Conservation (phyloP, 1,140 invertebrate species). For the Oreohelix idahoensis region DNA sequence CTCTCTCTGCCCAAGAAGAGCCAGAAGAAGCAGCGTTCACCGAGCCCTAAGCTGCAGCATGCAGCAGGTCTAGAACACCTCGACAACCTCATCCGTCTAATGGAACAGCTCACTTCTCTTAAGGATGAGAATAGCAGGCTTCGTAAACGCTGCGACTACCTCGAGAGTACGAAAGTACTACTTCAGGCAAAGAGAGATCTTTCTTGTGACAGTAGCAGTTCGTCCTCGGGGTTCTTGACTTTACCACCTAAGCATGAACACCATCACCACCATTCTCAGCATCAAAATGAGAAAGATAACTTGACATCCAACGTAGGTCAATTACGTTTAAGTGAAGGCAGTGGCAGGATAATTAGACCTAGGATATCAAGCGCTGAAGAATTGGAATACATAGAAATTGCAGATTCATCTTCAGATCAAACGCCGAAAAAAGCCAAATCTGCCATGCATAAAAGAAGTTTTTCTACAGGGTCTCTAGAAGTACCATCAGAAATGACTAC, state of each 20-base stretch:
- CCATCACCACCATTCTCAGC: conserved; percentile 33
- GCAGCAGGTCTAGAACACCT: conserved; percentile 81
- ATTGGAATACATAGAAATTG: conserved; percentile 55
- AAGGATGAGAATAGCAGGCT: conserved; percentile 81
- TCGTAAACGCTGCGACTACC: conserved; percentile 80
- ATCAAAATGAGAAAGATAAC: conserved; percentile 21
- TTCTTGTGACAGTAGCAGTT: conserved; percentile 50
- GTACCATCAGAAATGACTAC: conserved; percentile 47
- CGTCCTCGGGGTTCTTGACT: conserved; percentile 53
- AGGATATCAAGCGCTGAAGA: conserved; percentile 63
- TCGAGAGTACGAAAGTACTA: conserved; percentile 82
- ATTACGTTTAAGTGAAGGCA: neutral
- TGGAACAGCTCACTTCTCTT: conserved; percentile 83
- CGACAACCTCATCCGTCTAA: conserved; percentile 82
- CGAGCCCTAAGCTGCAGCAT: conserved; percentile 59
- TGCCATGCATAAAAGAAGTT: conserved; percentile 61
- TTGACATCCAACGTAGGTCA: conserved; percentile 1
- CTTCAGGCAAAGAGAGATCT: conserved; percentile 72
- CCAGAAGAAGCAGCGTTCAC: conserved; percentile 54
- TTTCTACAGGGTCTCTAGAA: conserved; percentile 67
- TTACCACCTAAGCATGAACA: conserved; percentile 54
- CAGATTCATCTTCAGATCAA: conserved; percentile 61
- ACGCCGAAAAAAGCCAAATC: conserved; percentile 53
- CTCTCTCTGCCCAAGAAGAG: conserved; percentile 37
- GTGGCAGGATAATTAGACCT: conserved; percentile 39